Evolutionary conservation across 2,888 invertebrate species (phyloP), one percentile per base, ranked within the genome.

Genomic region (Sisyra terminalis): DNA sequence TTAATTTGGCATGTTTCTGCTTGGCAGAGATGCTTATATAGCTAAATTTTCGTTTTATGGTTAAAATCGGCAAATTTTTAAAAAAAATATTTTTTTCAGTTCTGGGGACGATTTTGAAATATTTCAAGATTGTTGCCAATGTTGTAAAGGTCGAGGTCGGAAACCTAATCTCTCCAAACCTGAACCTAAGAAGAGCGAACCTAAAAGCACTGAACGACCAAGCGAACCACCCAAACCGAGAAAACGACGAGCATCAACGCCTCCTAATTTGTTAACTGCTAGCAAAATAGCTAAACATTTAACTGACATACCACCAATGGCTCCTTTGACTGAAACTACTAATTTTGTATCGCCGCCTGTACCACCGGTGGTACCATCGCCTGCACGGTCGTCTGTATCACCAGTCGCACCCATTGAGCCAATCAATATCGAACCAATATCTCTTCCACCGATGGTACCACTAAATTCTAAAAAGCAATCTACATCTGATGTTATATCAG

Each of bases 371-470:
- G n/a, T n/a, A n/a, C n/a, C n/a, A n/a, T 58, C 46, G 66, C 72
- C 50, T 61, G 66, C 52, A 66, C 65, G 53, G 70, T 76, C 10
- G 73, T 76, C 13, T 76, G 76, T n/a, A n/a, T n/a, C n/a, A n/a
- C n/a, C n/a, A n/a, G n/a, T n/a, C 47, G 75, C 75, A 1, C 76
- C 75, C 1, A 76, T 75, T 55, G 63, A 69, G 43, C 66, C 66
- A 67, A 67, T n/a, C n/a, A 24, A 24, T 24, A 24, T 7, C 7
- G 24, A 24, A 24, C 24, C 24, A 24, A 7, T 24, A 24, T 24
- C 24, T 24, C 24, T 7, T 24, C 24, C 3, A 24, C 24, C 24
- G 7, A 3, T 24, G n/a, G n/a, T n/a, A n/a, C n/a, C n/a, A n/a
- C n/a, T n/a, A n/a, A n/a, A n/a, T n/a, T n/a, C n/a, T n/a, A n/a